These are phyloP conservation scores for Pontoporia blainvillei DNA, from an alignment of 2,113 vertebrate species.

Conservation along the genomic window DNA sequence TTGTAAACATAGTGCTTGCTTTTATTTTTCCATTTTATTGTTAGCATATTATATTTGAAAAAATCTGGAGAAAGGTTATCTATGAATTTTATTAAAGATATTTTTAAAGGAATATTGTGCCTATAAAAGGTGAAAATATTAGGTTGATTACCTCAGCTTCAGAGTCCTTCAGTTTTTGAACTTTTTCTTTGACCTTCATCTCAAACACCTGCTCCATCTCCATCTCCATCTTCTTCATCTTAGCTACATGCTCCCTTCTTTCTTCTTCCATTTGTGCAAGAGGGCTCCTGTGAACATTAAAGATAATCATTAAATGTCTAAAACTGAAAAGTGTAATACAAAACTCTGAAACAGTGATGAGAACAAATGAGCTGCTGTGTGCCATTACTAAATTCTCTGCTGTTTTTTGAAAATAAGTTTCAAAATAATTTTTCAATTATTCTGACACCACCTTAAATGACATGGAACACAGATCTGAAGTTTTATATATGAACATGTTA, in stretches of 20 bases:
- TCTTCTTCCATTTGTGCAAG: conserved; percentile 99
- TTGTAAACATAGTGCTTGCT: background rate
- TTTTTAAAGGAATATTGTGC: background rate
- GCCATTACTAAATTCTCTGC: background rate
- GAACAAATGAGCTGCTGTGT: background rate
- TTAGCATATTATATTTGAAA: background rate
- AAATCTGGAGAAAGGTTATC: background rate
- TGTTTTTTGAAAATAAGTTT: background rate
- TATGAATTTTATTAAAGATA: background rate
- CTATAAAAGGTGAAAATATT: background rate
- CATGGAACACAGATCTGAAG: background rate
- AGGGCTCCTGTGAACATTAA: conserved; percentile 88
- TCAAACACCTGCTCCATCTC: conserved; percentile 99
- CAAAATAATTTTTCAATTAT: conserved; percentile 40
- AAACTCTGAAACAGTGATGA: background rate
- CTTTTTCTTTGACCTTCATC: conserved; percentile 99
- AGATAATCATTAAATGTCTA: conserved; percentile 20
- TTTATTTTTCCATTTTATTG: background rate
- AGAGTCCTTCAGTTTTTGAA: conserved; percentile 98
- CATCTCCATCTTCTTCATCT: conserved; percentile 99
- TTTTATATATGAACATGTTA: background rate
- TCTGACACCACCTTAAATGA: background rate
- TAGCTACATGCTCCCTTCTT: conserved; percentile 94
- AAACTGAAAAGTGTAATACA: background rate
- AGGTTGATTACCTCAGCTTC: conserved; percentile 92